Conservation (phyloP, 2,888 invertebrate species). For the Diplolepis rosae region DNA sequence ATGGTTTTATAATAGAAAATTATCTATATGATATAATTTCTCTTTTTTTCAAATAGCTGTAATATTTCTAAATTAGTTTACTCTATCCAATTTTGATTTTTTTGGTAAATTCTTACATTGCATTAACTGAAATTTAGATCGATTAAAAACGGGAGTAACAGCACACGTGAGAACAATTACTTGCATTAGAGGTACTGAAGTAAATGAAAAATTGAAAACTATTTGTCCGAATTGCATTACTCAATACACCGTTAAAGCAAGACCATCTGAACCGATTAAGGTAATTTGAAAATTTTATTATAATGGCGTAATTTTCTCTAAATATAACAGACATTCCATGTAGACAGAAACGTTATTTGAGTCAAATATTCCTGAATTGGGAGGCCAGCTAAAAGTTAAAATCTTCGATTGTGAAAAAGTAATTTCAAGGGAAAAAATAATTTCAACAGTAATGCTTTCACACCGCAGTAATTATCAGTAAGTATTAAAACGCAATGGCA, state of each 20-base stretch:
- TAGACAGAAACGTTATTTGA: slow-evolving; percentile 59
- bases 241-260: slow-evolving; percentile 60
- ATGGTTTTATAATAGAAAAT: neutral
- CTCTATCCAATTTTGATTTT: slow-evolving; percentile 6
- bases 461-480: slow-evolving; percentile 68
- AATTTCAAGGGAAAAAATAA: slow-evolving; percentile 56
- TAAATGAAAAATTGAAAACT: slow-evolving; percentile 52
- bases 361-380: slow-evolving; percentile 62
- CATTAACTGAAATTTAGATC: slow-evolving; percentile 48
- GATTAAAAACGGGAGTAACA: slow-evolving; percentile 64
- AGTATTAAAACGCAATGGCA: slow-evolving; percentile 37
- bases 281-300: slow-evolving; percentile 47
- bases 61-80: neutral
- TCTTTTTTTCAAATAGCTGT: neutral
- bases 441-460: slow-evolving; percentile 62
- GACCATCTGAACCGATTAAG: slow-evolving; percentile 51
- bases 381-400: slow-evolving; percentile 61
- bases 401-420: slow-evolving; percentile 66
- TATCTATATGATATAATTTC: neutral
- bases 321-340: slow-evolving; percentile 34
- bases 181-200: slow-evolving; percentile 59
- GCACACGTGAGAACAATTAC: slow-evolving; percentile 67
- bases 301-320: slow-evolving; percentile 4
- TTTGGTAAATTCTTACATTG: no score
- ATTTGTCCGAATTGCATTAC: slow-evolving; percentile 60